Percentiles rank a stretch among this genome's conserved stretches.
These are phyloP conservation scores for Seriola rivoliana DNA, from an alignment of 2,113 vertebrate species.

Conservation along the genomic window DNA sequence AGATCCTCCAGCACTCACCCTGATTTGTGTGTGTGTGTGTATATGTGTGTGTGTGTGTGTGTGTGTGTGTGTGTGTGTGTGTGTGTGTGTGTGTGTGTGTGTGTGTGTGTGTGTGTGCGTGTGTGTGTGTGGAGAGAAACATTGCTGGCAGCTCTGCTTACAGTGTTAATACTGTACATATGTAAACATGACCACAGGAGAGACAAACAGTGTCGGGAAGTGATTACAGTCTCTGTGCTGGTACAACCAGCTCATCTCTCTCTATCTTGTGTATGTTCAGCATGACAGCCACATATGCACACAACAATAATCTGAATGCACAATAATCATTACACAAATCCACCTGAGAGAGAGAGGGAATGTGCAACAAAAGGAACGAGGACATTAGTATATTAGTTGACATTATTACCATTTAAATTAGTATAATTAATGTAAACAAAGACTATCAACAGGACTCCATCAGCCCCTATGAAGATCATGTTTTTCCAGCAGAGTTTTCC, in stretches of 20 bases:
- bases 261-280: not conserved
- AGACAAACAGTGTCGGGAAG: slow-evolving; percentile 13
- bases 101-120: too few relatives aligned
- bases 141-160: not conserved
- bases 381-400: not conserved
- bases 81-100: too few relatives aligned
- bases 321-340: not conserved
- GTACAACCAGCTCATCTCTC: not conserved
- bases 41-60: too few relatives aligned
- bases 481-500: not conserved
- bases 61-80: too few relatives aligned
- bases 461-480: not conserved
- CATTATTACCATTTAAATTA: not conserved
- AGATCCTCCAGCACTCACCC: not conserved
- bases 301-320: not conserved
- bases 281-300: not conserved
- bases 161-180: slow-evolving; percentile 24
- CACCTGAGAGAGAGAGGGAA: too few relatives aligned
- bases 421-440: not conserved
- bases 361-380: not conserved
- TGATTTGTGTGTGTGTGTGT: not conserved
- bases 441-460: not conserved
- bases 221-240: slow-evolving; percentile 33
- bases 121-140: not conserved
- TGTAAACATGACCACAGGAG: slow-evolving; percentile 21